phyloP scores from a whole-genome alignment of 2,113 vertebrate genomes.

The Trachemys scripta region DNA sequence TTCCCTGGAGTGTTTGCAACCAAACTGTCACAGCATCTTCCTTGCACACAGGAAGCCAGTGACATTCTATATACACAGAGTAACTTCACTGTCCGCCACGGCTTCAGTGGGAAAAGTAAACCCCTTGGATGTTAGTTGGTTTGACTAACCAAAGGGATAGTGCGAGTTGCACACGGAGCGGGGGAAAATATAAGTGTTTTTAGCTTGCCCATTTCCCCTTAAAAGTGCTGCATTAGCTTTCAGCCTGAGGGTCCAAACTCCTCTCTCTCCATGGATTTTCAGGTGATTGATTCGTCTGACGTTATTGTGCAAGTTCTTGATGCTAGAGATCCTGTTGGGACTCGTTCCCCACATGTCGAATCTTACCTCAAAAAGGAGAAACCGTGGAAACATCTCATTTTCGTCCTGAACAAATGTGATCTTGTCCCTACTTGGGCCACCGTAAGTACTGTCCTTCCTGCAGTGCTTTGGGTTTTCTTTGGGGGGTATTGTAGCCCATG shows the following conservation, averaged over 20 bases:
- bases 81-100: background rate
- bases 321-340: slow-evolving; percentile 95
- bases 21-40: background rate
- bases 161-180: background rate
- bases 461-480: background rate
- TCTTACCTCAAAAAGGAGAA: slow-evolving; percentile 97
- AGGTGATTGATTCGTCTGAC: slow-evolving; percentile 99
- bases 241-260: background rate
- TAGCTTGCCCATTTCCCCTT: background rate
- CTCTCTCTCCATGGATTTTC: background rate
- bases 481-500: slow-evolving; percentile 2
- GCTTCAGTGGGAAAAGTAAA: background rate
- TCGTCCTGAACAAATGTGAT: slow-evolving; percentile 98
- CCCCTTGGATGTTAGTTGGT: background rate
- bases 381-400: slow-evolving; percentile 96
- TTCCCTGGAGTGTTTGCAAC: background rate
- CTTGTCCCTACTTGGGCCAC: slow-evolving; percentile 97
- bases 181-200: background rate
- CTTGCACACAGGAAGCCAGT: background rate
- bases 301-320: slow-evolving; percentile 98
- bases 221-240: background rate
- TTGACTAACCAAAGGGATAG: background rate
- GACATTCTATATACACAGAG: background rate
- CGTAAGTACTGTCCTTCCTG: slow-evolving; percentile 78
- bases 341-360: slow-evolving; percentile 94